Percentiles rank a stretch among this genome's conserved stretches.
Conservation (phyloP, 2,797 vertebrate species). For the Chiropotes sagulatus region DNA sequence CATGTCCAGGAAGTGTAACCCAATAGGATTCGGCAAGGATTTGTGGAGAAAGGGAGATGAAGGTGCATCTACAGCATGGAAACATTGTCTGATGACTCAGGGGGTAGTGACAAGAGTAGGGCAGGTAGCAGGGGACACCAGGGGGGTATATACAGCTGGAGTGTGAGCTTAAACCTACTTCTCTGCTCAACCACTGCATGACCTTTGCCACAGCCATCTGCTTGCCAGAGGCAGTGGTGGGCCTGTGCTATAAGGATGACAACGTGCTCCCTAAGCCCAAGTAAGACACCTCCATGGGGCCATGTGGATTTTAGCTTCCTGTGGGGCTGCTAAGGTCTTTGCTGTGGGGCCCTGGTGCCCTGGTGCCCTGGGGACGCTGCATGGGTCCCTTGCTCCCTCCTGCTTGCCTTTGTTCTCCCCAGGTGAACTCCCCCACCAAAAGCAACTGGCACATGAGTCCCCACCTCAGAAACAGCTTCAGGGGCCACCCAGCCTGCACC, state of each 20-base stretch:
- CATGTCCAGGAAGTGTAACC: not conserved
- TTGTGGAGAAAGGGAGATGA: not conserved
- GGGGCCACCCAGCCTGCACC: not conserved
- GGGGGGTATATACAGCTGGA: too few species aligned
- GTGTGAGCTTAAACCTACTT: not conserved
- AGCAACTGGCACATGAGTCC: fast-evolving
- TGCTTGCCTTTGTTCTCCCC: not conserved
- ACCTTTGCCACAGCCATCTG: not conserved
- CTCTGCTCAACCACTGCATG: not conserved
- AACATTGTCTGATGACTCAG: not conserved
- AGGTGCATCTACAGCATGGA: not conserved
- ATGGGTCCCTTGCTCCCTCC: not conserved
- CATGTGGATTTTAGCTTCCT: not conserved
- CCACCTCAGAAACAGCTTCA: not conserved
- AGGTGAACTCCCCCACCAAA: not conserved
- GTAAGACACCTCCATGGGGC: not conserved
- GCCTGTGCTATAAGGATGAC: fast-evolving
- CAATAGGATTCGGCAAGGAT: not conserved
- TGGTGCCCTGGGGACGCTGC: too few species aligned
- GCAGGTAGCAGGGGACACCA: not conserved
- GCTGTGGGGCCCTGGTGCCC: too few species aligned
- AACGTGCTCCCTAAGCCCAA: not conserved
- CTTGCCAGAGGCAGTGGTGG: not conserved
- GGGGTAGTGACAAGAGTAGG: not conserved
- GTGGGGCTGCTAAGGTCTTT: not conserved